Evolutionary conservation across 2,888 invertebrate genomes (phyloP), one percentile per base, ranked within the genome.

Genomic region (Eudemis profundana): DNA sequence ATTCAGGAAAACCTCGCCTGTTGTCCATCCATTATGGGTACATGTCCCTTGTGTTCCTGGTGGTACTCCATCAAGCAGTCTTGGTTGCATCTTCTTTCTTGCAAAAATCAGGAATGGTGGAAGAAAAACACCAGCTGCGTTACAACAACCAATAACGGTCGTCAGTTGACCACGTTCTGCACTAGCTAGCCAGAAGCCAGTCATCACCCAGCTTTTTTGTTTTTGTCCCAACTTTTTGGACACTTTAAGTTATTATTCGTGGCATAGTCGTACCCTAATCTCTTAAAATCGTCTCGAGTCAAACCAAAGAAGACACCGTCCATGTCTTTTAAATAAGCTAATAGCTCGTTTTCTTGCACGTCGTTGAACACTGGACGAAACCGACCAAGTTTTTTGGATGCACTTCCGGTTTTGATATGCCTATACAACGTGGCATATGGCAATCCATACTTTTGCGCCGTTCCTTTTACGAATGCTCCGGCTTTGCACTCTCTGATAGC

Each of bases 161-260:
- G n/a, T n/a, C n/a, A n/a, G n/a, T n/a, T n/a, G n/a, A n/a, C n/a
- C n/a, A n/a, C n/a, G n/a, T n/a, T n/a, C n/a, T n/a, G n/a, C n/a
- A n/a, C n/a, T n/a, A n/a, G n/a, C n/a, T n/a, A 23, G 23, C 23
- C 23, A 23, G 19, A 8, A 51, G 33, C 53, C 62, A 54, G 46
- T 54, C 62, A 7, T 21, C 19, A 19, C n/a, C 62, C 62, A 47
- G 54, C 62, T n/a, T 50, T 50, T 60, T 60, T 67, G 59, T 69
- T 66, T 61, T 69, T 70, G 66, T 74, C 70, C 68, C 72, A 71
- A 66, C 66, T 74, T 5, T 70, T 65, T 44, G 69, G 71, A 57
- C 68, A 70, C 40, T 68, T 70, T 50, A 72, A 67, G 69, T 70
- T 70, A 69, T 71, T 72, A 67, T 71, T 69, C 63, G 69, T 72